Evolutionary conservation across 1,140 invertebrate species (phyloP), one percentile per base, ranked within the genome.

Genomic region (Microplitis mediator): DNA sequence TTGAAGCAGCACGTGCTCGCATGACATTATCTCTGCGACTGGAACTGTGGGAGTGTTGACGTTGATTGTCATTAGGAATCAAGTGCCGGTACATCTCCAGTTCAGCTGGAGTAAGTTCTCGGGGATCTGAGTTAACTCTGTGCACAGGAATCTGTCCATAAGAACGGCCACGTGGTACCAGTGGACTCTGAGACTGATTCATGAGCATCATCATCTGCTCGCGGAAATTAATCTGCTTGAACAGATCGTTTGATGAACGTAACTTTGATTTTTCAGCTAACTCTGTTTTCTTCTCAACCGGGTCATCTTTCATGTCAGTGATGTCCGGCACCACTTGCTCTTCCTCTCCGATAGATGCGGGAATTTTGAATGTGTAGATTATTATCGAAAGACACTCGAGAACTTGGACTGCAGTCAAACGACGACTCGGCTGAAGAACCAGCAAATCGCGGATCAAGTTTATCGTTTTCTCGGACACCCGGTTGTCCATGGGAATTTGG

Each of bases 401-500:
- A 3, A 92, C 90, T 84, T 92, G 88, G 4, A 83, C 74, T 3
- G 91, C 90, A 9, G 90, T 91, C 73, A 90, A 82, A 69, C 91
- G 82, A 54, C 86, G 84, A 58, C 81, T 81, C 14, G 91, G 89
- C 80, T 92, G 88, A 71, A 91, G 81, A 69, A 90, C 84, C 51
- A 93, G 80, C 14, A 93, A 81, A 45, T 88, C 87, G 76, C 82
- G 81, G 56, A 93, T 91, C 16, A 93, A 82, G 39, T 80, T 78
- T 72, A 87, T 88, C 3, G 90, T 90, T 69, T 86, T 86, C 34
- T 90, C 89, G 11, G 87, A 89, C 4, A 92, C 89, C 70, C 88
- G 84, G 3, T 88, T 89, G 81, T 92, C 90, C 77, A 86, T 88
- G 61, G 92, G 92, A 75, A 93, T 90, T 13, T 85, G 85, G 80